These are phyloP conservation scores for Holcopasites calliopsidis DNA, from an alignment of 1,140 invertebrate genomes.

Conservation along the genomic window DNA sequence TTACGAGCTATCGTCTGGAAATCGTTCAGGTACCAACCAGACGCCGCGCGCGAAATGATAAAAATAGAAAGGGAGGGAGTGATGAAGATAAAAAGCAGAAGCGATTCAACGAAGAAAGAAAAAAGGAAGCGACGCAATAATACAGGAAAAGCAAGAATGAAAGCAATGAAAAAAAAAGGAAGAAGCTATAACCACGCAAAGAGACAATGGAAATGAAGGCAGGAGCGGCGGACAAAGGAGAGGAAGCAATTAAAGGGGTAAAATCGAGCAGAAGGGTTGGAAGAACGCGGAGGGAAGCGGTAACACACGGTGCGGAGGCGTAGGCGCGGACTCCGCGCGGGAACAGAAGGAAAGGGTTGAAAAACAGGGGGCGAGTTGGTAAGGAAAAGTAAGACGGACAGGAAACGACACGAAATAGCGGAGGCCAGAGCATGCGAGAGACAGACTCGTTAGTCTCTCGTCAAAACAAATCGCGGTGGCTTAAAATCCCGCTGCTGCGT, in stretches of 20 bases:
- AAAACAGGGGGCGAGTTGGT: not conserved
- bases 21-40: too few relatives aligned
- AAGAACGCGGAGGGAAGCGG: not conserved
- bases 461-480: slow-evolving; percentile 59
- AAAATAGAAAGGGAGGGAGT: too few relatives aligned
- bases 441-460: slow-evolving; percentile 63
- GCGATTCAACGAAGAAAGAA: too few relatives aligned
- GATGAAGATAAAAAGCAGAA: too few relatives aligned
- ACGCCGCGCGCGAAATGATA: too few relatives aligned
- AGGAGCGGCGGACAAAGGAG: slow-evolving; percentile 2
- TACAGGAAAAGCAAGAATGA: not conserved
- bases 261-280: slow-evolving; percentile 13
- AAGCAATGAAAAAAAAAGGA: not conserved
- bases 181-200: not conserved
- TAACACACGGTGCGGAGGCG: not conserved
- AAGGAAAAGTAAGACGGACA: slow-evolving; percentile 2
- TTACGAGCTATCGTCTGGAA: too few relatives aligned
- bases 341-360: not conserved
- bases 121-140: not conserved
- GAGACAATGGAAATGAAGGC: slow-evolving; percentile 7
- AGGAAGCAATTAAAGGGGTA: slow-evolving; percentile 24
- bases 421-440: slow-evolving; percentile 45
- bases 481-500: slow-evolving; percentile 53
- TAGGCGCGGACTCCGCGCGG: too few relatives aligned
- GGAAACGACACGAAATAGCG: slow-evolving; percentile 47